Conservation (phyloP, 2,888 invertebrate genomes). For the Polyommatus icarus region DNA sequence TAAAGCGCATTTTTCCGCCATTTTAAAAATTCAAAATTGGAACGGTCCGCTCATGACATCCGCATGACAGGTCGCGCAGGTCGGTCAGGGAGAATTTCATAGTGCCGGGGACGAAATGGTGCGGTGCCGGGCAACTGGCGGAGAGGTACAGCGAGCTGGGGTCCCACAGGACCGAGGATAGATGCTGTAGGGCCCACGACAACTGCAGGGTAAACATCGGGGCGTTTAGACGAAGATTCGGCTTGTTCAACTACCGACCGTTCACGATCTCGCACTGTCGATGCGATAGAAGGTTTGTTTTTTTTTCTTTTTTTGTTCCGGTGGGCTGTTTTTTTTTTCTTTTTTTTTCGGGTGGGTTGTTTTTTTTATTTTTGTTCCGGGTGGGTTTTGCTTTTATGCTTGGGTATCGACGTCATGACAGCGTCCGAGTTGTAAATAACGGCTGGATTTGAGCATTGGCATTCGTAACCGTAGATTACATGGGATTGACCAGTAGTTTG, state of each 20-base stretch:
- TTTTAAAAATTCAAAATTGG: slow-evolving; percentile 19
- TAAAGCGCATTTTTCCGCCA: neutral
- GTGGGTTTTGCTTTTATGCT: slow-evolving; percentile 34
- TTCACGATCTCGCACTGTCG: slow-evolving; percentile 88
- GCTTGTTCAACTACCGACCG: slow-evolving; percentile 84
- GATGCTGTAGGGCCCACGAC: slow-evolving; percentile 88
- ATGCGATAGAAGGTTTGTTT: slow-evolving; percentile 87
- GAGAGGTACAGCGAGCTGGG: slow-evolving; percentile 82
- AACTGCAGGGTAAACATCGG: slow-evolving; percentile 83
- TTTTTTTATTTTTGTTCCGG: neutral
- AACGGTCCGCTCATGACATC: slow-evolving; percentile 36
- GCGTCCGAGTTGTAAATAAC: slow-evolving; percentile 27
- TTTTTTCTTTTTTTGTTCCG: slow-evolving; percentile 46
- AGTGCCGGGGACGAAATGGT: slow-evolving; percentile 87
- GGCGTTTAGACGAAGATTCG: slow-evolving; percentile 81
- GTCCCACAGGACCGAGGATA: slow-evolving; percentile 76
- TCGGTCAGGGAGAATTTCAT: slow-evolving; percentile 79
- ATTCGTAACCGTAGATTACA: neutral
- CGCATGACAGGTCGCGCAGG: slow-evolving; percentile 65
- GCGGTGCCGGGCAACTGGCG: slow-evolving; percentile 83
- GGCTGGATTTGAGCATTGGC: neutral
- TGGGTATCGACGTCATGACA: slow-evolving; percentile 29
- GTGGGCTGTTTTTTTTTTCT: slow-evolving; percentile 53
- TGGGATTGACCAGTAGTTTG: neutral
- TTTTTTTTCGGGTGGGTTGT: slow-evolving; percentile 34